These are phyloP conservation scores for Montipora sp. DNA, from an alignment of 64 coral and sea anemone species.

Conservation along the genomic window DNA sequence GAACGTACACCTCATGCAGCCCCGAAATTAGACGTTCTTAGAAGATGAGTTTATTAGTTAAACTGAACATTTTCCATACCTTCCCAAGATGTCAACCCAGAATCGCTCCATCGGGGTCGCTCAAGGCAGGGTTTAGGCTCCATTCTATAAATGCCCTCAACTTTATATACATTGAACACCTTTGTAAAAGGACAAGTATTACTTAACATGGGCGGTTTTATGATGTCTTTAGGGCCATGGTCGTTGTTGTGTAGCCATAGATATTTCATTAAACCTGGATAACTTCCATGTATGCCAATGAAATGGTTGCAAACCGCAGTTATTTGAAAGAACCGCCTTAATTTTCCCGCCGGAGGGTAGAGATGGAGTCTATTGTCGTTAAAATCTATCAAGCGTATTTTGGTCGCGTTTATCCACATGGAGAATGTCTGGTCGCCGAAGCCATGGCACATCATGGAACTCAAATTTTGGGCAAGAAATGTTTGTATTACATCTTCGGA, in stretches of 20 bases:
- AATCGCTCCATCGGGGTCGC: not conserved
- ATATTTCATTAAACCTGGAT: not conserved
- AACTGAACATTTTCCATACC: too few species aligned
- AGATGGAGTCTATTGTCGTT: slow-evolving; percentile 38
- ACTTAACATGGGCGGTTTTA: not conserved
- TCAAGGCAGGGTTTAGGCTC: not conserved
- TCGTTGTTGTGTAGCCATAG: not conserved
- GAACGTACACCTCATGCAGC: too few species aligned
- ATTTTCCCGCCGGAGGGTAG: slow-evolving; percentile 2
- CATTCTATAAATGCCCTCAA: not conserved
- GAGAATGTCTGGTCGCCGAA: slow-evolving; percentile 52
- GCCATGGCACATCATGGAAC: slow-evolving; percentile 48
- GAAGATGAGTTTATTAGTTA: too few species aligned
- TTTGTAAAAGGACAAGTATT: not conserved
- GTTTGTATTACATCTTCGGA: slow-evolving; percentile 31
- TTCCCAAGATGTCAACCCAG: not conserved
- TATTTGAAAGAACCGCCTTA: not conserved
- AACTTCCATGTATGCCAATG: not conserved
- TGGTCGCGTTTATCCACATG: slow-evolving; percentile 33
- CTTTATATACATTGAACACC: not conserved
- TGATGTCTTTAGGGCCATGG: not conserved
- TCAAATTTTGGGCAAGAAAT: slow-evolving; percentile 51
- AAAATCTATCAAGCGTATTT: not conserved
- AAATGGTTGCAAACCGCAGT: not conserved
- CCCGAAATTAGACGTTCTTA: too few species aligned